Evolutionary conservation across 2,113 vertebrate species (phyloP).

Genomic region (Carollia perspicillata): DNA sequence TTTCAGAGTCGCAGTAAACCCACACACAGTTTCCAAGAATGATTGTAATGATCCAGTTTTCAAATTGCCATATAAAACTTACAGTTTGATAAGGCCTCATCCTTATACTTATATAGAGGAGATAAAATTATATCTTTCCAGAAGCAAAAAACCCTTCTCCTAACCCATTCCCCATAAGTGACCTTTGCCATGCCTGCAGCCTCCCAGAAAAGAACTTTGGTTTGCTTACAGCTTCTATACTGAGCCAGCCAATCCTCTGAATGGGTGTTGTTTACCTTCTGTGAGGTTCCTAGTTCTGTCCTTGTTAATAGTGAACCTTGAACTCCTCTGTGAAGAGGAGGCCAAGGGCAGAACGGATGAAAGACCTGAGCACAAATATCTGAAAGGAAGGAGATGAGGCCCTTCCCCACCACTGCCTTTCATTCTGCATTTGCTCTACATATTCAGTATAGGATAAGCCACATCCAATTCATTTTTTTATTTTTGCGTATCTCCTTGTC

Average conservation of each 20-base stretch:
- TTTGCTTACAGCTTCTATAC: background rate
- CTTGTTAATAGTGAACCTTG: background rate
- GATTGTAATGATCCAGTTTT: background rate
- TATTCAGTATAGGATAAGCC: background rate
- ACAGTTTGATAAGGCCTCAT: background rate
- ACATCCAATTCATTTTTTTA: background rate
- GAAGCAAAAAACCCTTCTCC: background rate
- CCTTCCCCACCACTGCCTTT: background rate
- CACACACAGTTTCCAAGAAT: background rate
- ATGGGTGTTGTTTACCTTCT: background rate
- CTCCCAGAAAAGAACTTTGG: background rate
- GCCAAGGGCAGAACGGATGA: background rate
- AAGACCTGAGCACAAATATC: background rate
- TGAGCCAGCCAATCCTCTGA: background rate
- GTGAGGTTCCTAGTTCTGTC: rapidly evolving
- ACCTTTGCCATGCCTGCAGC: background rate
- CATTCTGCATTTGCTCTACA: background rate
- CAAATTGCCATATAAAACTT: background rate
- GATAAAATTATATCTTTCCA: background rate
- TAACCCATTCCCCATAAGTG: background rate
- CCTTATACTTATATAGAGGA: background rate
- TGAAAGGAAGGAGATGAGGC: background rate
- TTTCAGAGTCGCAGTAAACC: background rate
- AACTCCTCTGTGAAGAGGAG: background rate
- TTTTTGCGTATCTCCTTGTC: background rate